A percentile compares a stretch with the other conserved stretches of the same genome.
phyloP scores from a whole-genome alignment of 2,113 vertebrate genomes.

The Verasper variegatus region DNA sequence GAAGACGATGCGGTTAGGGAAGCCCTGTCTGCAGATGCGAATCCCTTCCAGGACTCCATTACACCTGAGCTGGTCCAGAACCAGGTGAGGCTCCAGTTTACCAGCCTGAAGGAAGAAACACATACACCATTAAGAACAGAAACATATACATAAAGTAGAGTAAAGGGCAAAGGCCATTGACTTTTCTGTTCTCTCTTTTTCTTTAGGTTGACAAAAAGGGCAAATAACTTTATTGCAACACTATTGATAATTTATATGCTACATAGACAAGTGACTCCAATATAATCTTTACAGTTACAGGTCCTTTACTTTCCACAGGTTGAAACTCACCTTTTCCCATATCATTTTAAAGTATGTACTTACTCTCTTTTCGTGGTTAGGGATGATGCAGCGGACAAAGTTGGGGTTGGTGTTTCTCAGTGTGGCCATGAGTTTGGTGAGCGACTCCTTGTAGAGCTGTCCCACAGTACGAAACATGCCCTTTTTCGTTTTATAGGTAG shows the following conservation, averaged over 20 bases:
- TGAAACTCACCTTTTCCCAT: not conserved
- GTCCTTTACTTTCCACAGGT: no score
- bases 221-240: no score
- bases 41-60: conserved; percentile 97
- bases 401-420: conserved; percentile 98
- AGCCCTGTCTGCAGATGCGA: conserved; percentile 96
- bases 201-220: no score
- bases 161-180: no score
- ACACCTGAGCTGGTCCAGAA: conserved; percentile 96
- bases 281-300: no score
- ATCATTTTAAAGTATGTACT: conserved; percentile 21
- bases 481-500: conserved; percentile 97
- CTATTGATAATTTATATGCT: no score
- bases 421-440: conserved; percentile 97
- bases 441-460: conserved; percentile 97
- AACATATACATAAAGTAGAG: not conserved
- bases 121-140: not conserved
- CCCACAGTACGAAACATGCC: conserved; percentile 97
- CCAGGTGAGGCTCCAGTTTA: conserved; percentile 95
- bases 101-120: conserved; percentile 84
- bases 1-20: conserved; percentile 98
- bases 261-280: no score
- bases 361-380: conserved; percentile 98
- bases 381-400: conserved; percentile 99
- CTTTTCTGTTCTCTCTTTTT: no score